A percentile compares a stretch with the other conserved stretches of the same genome.
Evolutionary conservation across 2,113 vertebrate species (phyloP).

Genomic region (Balaenoptera acutorostrata): DNA sequence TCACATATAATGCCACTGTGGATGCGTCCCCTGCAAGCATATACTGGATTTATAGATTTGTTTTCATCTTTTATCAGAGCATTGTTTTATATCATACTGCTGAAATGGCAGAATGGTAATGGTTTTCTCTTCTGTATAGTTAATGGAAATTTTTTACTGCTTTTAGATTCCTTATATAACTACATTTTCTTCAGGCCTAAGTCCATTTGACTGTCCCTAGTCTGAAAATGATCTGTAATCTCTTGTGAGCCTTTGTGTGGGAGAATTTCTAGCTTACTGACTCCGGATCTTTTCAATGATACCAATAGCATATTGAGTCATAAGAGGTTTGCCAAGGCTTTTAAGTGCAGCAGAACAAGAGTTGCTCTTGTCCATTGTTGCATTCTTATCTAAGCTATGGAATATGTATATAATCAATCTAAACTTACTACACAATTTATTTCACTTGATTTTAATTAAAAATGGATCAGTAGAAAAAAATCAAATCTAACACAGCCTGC

Average conservation of each 20-base stretch:
- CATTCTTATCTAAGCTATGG: neutral
- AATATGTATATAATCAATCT: neutral
- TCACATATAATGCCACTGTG: neutral
- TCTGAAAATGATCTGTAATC: conserved; percentile 62
- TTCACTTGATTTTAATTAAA: conserved; percentile 21
- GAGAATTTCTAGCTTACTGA: conserved; percentile 52
- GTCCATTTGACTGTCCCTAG: conserved; percentile 58
- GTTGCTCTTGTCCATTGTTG: neutral
- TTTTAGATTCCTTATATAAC: conserved; percentile 62
- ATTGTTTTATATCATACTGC: conserved; percentile 62
- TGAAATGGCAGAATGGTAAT: conserved; percentile 62
- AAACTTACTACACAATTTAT: neutral
- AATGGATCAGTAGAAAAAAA: neutral
- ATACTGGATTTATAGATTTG: conserved; percentile 60
- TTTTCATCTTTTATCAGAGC: conserved; percentile 64
- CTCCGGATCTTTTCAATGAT: conserved; percentile 49
- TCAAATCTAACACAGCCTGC: neutral
- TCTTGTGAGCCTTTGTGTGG: conserved; percentile 40
- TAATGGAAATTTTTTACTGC: conserved; percentile 72
- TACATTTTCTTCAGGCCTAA: conserved; percentile 64
- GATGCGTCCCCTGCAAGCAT: conserved; percentile 18
- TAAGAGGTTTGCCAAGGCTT: neutral
- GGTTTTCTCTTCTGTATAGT: conserved; percentile 55
- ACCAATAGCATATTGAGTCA: neutral
- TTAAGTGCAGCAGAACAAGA: neutral